These are phyloP conservation scores for Petrocephalus zakoni DNA, from an alignment of 2,113 vertebrate species.

Conservation along the genomic window DNA sequence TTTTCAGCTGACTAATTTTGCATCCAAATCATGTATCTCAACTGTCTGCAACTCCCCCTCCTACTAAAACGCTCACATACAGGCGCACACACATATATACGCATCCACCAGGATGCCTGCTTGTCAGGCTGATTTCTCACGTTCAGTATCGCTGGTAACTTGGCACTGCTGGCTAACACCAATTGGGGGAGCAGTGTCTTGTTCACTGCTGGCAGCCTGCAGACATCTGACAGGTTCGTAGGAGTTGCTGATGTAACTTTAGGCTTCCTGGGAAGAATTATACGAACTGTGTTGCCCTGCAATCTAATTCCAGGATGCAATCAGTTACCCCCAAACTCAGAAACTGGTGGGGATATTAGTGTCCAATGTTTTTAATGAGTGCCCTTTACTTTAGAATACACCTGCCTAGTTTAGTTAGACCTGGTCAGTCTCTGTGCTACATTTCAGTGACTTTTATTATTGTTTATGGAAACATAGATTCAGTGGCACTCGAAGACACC, in stretches of 20 bases:
- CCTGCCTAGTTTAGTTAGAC: neutral
- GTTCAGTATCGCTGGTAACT: neutral
- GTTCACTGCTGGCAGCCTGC: neutral
- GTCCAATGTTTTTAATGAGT: neutral
- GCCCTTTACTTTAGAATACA: neutral
- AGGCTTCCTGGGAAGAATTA: neutral
- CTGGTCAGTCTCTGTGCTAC: neutral
- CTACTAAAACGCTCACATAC: neutral
- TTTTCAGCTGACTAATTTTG: conserved; percentile 3
- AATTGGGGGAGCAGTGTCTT: neutral
- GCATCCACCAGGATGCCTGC: neutral
- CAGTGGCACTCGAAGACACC: neutral
- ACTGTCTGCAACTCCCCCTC: neutral
- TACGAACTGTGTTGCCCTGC: neutral
- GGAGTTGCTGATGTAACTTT: conserved; percentile 2
- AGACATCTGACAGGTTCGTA: neutral
- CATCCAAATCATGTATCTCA: neutral
- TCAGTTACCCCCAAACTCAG: neutral
- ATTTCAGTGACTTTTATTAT: neutral
- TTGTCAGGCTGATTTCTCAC: neutral
- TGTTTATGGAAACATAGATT: neutral
- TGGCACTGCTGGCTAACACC: neutral
- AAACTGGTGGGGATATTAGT: neutral
- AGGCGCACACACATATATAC: neutral
- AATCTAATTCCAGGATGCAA: neutral